Percentiles rank a stretch among this genome's conserved stretches.
These are phyloP conservation scores for honey bee (Apis mellifera) DNA, from an alignment of 1,140 invertebrate species.

Conservation along the genomic window Amel_HAv3.1 CM009934.2:4430001-4430500, in stretches of 20 bases:
- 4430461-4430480: no score
- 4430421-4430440: no score
- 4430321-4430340: no score
- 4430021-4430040: constrained; percentile 24
- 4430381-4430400: no score
- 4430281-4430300: neutral
- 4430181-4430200: neutral
- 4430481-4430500: no score
- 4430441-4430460: no score
- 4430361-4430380: no score
- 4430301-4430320: neutral
- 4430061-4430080: constrained; percentile 59
- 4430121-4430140: constrained; percentile 63
- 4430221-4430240: neutral
- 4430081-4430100: constrained; percentile 36
- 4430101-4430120: constrained; percentile 49
- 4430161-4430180: no score
- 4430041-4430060: constrained; percentile 34
- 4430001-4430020: constrained; percentile 6
- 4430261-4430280: no score
- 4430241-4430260: neutral
- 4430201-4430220: neutral
- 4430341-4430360: no score
- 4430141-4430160: constrained; percentile 12
- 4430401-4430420: no score